Conservation (phyloP, 2,888 invertebrate species). For the Sminthurides aquaticus region DNA sequence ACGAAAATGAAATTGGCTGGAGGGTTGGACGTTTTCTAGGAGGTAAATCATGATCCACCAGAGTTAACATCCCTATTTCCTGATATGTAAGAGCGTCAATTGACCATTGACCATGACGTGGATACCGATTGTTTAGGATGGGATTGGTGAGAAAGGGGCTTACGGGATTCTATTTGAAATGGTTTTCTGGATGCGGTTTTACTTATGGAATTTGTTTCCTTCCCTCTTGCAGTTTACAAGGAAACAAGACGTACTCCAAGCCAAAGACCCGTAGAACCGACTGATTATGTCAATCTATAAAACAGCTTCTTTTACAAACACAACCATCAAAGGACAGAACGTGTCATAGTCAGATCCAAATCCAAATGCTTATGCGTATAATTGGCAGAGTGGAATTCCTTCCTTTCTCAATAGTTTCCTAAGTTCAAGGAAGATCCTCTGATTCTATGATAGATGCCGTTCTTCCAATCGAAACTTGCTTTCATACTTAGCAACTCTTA, state of each 20-base stretch:
- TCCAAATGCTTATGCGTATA: too few species aligned
- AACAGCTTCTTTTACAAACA: neutral
- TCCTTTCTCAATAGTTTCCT: too few species aligned
- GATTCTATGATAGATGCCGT: too few species aligned
- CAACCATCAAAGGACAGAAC: neutral
- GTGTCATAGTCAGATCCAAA: too few species aligned
- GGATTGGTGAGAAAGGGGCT: neutral
- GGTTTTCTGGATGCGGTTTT: neutral
- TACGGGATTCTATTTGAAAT: neutral
- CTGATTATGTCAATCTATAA: neutral
- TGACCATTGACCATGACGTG: neutral
- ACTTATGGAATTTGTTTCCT: neutral
- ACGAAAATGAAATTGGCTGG: neutral
- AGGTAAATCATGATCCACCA: neutral
- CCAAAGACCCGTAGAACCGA: too few species aligned
- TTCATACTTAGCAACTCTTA: too few species aligned
- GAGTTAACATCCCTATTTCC: neutral
- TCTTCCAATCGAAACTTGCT: too few species aligned
- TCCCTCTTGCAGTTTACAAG: too few species aligned
- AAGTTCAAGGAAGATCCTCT: too few species aligned
- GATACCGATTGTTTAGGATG: neutral
- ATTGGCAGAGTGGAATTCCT: too few species aligned
- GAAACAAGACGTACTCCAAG: too few species aligned
- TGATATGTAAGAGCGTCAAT: neutral
- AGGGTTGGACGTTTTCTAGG: neutral